These are phyloP conservation scores for Eustalomyia histrio DNA, from an alignment of 2,888 invertebrate genomes.

Conservation along the genomic window DNA sequence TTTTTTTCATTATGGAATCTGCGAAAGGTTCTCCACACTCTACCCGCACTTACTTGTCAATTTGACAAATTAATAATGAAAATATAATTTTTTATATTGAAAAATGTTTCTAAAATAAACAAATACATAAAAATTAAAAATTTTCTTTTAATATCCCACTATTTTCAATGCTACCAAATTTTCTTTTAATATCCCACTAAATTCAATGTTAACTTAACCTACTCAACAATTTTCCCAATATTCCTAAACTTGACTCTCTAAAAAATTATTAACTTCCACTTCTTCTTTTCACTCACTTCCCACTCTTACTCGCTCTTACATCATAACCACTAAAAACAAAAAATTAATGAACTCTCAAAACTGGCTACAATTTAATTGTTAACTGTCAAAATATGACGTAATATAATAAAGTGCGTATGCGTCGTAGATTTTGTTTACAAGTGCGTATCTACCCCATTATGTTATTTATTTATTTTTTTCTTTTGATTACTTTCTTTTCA, in stretches of 20 bases:
- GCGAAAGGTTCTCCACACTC: too few species aligned
- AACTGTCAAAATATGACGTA: conserved; percentile 37
- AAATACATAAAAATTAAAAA: neutral
- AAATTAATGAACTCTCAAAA: conserved; percentile 10
- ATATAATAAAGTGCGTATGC: conserved; percentile 18
- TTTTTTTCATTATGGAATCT: too few species aligned
- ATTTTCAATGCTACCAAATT: too few species aligned
- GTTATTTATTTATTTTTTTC: neutral
- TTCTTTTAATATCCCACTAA: neutral
- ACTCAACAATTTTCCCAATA: neutral
- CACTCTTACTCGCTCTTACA: neutral
- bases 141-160: too few species aligned
- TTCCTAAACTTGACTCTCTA: neutral
- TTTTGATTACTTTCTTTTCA: neutral
- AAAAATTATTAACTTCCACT: conserved; percentile 7
- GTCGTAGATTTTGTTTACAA: neutral
- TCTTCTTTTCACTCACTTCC: conserved; percentile 5
- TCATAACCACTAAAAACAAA: neutral
- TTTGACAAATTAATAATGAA: conserved; percentile 20
- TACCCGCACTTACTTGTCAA: conserved; percentile 4
- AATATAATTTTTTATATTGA: conserved; percentile 13
- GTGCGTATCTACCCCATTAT: conserved; percentile 7
- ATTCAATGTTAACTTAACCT: neutral
- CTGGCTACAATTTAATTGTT: conserved; percentile 21
- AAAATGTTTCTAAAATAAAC: conserved; percentile 2